Evolutionary conservation across 2,113 vertebrate species (phyloP), one percentile per base, ranked within the genome.

Genomic region (Anseranas semipalmata): DNA sequence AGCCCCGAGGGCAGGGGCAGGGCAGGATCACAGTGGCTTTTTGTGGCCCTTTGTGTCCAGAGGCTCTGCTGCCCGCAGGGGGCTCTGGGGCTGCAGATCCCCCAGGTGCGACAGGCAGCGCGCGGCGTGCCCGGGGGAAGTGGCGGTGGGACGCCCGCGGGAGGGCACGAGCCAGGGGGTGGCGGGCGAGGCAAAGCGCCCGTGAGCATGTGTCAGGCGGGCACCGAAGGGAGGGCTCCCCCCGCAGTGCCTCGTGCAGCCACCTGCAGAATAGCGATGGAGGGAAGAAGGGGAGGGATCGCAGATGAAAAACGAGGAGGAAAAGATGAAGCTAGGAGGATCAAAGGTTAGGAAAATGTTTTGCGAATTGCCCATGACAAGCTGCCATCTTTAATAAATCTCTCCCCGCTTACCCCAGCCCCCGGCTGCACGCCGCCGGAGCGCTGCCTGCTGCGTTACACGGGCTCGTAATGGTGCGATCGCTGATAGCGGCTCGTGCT

Each of bases 281-380:
- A 30, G 62, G n/a, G 28, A 43, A 65, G 65, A 9, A 50, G 32
- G 16, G 33, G 65, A 41, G 24, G 39, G 10, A 45, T 60, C 53
- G 17, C 16, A 22, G 62, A 30, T 5, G 76, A 74, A 55, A 53
- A 72, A 43, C 2, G 30, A 65, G 78, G 33, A 88, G 72, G 63
- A 60, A 55, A 76, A 52, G 74, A 16, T 4, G 75, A 45, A 43
- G 30, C 62, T 1, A 7, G 13, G 5, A 50, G 79, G 59, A 66
- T 20, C 55, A 46, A 55, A 46, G 92, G 30, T 50, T 7, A 10
- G 53, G 72, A 50, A 12, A 60, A 85, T 2, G 30, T 35, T 72
- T 56, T 48, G 33, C 1, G 10, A 13, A 1, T 33, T 0, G 4
- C 63, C 74, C 4, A 1, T 12, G 56, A 24, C 79, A 14, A 7